Evolutionary conservation across 2,113 vertebrate species (phyloP).

Genomic region (Catharus minimus): DNA sequence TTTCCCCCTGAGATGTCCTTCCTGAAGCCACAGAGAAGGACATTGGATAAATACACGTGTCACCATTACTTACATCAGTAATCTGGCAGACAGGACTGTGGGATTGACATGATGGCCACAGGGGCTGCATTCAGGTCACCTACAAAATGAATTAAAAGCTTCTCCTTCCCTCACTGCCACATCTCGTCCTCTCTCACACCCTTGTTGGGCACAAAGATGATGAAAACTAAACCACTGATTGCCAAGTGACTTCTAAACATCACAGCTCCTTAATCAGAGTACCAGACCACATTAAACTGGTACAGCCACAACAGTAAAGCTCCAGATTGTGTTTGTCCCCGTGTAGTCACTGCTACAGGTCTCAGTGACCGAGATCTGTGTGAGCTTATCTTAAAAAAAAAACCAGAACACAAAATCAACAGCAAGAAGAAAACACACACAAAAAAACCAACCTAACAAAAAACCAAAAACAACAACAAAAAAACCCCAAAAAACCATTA

Average conservation of each 20-base stretch:
- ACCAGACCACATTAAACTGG: neutral
- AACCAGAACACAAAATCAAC: neutral
- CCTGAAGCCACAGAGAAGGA: conserved; percentile 27
- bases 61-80: conserved; percentile 34
- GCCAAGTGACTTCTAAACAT: neutral
- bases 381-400: neutral
- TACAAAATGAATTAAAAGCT: conserved; percentile 31
- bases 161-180: conserved; percentile 19
- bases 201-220: neutral
- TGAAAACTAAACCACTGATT: neutral
- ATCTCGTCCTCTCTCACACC: neutral
- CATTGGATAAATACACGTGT: neutral
- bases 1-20: neutral
- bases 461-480: too few relatives aligned
- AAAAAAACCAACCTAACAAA: neutral
- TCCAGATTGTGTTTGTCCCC: neutral
- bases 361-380: neutral
- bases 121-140: conserved; percentile 53
- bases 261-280: neutral
- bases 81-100: neutral
- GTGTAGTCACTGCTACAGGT: neutral
- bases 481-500: neutral
- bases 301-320: neutral
- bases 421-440: neutral
- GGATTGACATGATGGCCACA: conserved; percentile 36